Percentiles rank a stretch among this genome's conserved stretches.
Conservation (phyloP, 2,797 vertebrate genomes). For the Myotis myotis region DNA sequence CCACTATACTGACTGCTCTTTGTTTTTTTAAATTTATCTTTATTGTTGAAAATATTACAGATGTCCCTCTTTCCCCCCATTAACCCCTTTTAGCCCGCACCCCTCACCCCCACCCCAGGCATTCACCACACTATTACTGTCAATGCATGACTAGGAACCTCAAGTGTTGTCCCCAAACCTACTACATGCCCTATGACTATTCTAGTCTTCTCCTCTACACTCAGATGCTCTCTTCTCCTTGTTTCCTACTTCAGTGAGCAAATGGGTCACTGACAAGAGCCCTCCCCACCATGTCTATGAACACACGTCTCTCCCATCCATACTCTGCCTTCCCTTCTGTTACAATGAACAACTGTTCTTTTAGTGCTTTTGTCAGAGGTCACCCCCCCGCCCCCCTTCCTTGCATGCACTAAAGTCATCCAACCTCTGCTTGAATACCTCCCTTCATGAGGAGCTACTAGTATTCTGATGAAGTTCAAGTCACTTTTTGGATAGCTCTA, state of each 20-base stretch:
- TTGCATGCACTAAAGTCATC: background rate
- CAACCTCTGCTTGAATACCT: background rate
- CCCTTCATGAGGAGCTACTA: background rate
- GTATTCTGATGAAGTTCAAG: background rate
- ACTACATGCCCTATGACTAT: background rate
- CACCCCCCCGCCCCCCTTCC: background rate
- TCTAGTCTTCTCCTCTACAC: background rate
- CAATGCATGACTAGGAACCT: background rate
- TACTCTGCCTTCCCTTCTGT: background rate
- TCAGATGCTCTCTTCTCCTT: background rate
- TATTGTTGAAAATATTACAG: too few species aligned
- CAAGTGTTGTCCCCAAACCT: background rate
- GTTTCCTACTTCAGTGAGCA: background rate
- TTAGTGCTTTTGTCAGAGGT: background rate
- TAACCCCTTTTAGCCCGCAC: too few species aligned
- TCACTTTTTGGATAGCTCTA: background rate
- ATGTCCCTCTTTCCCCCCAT: too few species aligned
- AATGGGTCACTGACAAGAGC: background rate
- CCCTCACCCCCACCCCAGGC: too few species aligned
- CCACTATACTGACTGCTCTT: background rate
- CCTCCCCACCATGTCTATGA: background rate
- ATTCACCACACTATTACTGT: background rate
- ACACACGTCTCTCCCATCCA: background rate
- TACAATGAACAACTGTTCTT: background rate
- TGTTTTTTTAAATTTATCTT: too few species aligned